phyloP scores from a whole-genome alignment of 2,113 vertebrate species.

The Craseonycteris thonglongyai region DNA sequence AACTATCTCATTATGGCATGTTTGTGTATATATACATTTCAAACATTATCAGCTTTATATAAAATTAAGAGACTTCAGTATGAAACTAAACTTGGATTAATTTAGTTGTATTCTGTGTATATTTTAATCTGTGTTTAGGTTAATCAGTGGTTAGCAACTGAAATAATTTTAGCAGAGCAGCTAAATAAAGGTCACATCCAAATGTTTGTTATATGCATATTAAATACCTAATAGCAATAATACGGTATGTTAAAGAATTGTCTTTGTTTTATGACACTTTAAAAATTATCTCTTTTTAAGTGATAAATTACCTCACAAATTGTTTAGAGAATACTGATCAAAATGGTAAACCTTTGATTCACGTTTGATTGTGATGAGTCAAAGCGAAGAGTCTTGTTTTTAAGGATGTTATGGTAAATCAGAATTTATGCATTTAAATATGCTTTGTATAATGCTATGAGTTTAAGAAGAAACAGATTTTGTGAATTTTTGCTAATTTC shows the following conservation, averaged over 20 bases:
- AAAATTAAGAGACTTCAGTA: neutral
- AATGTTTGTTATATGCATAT: neutral
- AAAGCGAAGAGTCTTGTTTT: neutral
- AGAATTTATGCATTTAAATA: neutral
- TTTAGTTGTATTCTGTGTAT: neutral
- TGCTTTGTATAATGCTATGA: neutral
- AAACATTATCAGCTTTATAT: neutral
- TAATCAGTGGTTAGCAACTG: neutral
- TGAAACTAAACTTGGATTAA: neutral
- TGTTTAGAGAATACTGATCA: neutral
- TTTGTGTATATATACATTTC: neutral
- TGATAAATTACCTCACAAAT: neutral
- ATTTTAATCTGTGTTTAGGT: neutral
- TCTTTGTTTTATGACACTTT: neutral
- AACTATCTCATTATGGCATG: neutral
- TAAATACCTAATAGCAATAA: neutral
- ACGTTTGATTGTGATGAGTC: neutral
- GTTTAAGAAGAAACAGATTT: neutral
- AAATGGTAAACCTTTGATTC: neutral
- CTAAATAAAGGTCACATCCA: neutral
- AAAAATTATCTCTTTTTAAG: neutral
- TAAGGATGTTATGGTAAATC: neutral
- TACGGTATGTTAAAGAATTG: neutral
- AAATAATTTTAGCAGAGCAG: neutral
- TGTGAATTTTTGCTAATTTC: neutral